Conservation (phyloP, 2,113 vertebrate species). For the Perca fluviatilis region DNA sequence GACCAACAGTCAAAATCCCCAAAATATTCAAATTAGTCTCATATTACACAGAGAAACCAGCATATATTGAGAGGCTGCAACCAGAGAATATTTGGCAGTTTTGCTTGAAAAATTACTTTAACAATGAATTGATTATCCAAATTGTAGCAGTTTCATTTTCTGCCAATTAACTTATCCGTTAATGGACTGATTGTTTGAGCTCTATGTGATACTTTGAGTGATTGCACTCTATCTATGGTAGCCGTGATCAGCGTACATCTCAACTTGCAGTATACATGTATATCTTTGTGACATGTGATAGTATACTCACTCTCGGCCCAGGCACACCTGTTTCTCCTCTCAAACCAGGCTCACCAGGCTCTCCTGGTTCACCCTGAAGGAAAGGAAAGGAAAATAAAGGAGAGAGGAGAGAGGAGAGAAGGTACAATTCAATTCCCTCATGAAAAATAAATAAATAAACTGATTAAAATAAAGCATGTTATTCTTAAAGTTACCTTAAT, state of each 20-base stretch:
- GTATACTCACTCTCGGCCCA: constrained; percentile 84
- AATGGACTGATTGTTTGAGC: not conserved
- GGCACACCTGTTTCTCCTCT: constrained; percentile 71
- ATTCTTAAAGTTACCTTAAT: constrained; percentile 81
- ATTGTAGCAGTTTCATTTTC: not conserved
- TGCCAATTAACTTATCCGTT: not conserved
- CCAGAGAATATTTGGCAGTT: not conserved
- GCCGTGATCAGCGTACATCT: not conserved
- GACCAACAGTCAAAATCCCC: not conserved
- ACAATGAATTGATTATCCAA: not conserved
- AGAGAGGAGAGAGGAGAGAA: not conserved
- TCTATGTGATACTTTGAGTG: not conserved
- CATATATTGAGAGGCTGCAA: not conserved
- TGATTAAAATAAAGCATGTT: not conserved
- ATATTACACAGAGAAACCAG: not conserved
- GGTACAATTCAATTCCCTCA: not conserved
- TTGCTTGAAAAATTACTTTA: not conserved
- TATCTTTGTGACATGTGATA: not conserved
- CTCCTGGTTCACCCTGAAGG: constrained; percentile 76
- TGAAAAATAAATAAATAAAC: not conserved
- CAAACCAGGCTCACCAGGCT: constrained; percentile 77
- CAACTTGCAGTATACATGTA: not conserved
- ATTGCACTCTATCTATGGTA: not conserved
- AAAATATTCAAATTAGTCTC: not conserved
- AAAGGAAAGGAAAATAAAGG: not conserved